Conservation (phyloP, 2,113 vertebrate genomes). For the Pedionomus torquatus region DNA sequence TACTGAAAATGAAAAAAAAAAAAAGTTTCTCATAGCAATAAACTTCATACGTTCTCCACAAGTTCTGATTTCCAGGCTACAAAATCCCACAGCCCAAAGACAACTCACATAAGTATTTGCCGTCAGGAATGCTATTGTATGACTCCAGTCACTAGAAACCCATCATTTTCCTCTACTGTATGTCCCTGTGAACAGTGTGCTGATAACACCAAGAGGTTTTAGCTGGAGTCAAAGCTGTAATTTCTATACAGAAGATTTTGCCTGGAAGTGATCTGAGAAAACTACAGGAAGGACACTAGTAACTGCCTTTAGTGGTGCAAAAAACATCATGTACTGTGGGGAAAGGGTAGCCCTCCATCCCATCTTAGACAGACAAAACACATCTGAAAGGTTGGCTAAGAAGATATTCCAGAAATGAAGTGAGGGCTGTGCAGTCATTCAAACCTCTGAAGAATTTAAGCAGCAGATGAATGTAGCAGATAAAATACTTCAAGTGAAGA, state of each 20-base stretch:
- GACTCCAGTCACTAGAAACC: background rate
- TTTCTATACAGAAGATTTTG: slow-evolving; percentile 34
- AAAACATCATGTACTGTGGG: background rate
- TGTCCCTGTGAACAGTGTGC: background rate
- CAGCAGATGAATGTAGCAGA: background rate
- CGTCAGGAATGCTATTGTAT: background rate
- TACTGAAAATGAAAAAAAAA: too few relatives aligned
- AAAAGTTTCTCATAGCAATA: background rate
- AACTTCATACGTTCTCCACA: background rate
- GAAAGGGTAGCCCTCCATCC: background rate
- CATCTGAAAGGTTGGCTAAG: background rate
- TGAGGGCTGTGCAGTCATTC: background rate
- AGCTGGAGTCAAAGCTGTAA: slow-evolving; percentile 28
- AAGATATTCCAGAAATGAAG: background rate
- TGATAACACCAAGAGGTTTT: slow-evolving; percentile 5
- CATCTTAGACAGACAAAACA: background rate
- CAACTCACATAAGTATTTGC: background rate
- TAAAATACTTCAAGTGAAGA: slow-evolving; percentile 21
- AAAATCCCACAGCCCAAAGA: background rate
- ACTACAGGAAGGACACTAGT: background rate
- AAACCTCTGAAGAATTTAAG: background rate
- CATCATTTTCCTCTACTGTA: background rate
- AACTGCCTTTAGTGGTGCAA: background rate
- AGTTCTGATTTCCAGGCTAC: background rate
- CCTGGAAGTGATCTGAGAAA: slow-evolving; percentile 25